These are phyloP conservation scores for Dendroctonus valens DNA, from an alignment of 1,140 invertebrate species.

Conservation along the genomic window DNA sequence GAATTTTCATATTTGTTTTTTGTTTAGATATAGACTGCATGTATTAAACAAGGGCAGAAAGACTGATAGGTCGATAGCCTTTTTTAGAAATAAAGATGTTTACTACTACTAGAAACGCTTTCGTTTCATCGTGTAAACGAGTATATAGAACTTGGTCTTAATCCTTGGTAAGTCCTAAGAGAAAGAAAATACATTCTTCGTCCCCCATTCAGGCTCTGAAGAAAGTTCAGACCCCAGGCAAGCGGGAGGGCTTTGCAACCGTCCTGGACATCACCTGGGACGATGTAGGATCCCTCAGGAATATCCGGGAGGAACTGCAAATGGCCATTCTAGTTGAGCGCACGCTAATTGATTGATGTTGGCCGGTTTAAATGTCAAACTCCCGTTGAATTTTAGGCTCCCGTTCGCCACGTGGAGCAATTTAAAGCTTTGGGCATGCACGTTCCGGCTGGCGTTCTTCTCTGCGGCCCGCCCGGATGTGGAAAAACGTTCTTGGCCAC, in stretches of 20 bases:
- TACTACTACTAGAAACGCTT: too few relatives aligned
- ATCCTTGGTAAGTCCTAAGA: too few relatives aligned
- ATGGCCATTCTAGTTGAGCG: conserved; percentile 78
- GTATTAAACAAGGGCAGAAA: too few relatives aligned
- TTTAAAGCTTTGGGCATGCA: conserved; percentile 75
- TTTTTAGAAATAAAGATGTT: too few relatives aligned
- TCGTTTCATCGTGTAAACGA: too few relatives aligned
- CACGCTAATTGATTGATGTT: background rate
- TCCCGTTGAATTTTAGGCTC: conserved; percentile 60
- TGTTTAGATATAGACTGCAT: too few relatives aligned
- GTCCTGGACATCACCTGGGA: conserved; percentile 97
- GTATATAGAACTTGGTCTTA: too few relatives aligned
- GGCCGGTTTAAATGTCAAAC: background rate
- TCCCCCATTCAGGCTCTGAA: conserved; percentile 62
- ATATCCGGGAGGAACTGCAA: conserved; percentile 87
- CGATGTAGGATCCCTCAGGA: conserved; percentile 89
- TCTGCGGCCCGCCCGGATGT: conserved; percentile 92
- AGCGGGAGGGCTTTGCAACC: conserved; percentile 95
- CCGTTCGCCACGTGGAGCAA: conserved; percentile 82
- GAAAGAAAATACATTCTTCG: too few relatives aligned
- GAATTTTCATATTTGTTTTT: too few relatives aligned
- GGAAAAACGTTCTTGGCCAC: conserved; percentile 90
- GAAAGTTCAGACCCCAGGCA: conserved; percentile 86
- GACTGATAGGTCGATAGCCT: too few relatives aligned
- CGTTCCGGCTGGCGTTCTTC: conserved; percentile 73